These are phyloP conservation scores for Tenthredo livida DNA, from an alignment of 2,888 invertebrate species.

Conservation along the genomic window DNA sequence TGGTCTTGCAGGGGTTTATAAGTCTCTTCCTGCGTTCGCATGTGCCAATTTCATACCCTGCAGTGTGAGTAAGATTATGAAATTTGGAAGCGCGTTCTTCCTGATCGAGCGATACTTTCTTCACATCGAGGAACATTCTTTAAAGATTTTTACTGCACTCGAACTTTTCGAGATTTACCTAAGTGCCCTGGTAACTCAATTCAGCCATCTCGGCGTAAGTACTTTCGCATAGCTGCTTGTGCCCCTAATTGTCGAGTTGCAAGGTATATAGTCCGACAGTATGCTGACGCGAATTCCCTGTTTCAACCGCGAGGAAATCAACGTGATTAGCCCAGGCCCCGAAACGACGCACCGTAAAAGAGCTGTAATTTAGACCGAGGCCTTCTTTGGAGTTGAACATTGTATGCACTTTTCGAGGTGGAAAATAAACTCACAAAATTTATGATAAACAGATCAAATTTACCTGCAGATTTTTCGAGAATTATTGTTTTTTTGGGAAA, in stretches of 20 bases:
- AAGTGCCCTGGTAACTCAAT: background rate
- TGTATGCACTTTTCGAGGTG: background rate
- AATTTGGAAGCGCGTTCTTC: background rate
- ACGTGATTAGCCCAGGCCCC: background rate
- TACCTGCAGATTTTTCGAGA: background rate
- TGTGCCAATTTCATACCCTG: constrained; percentile 1
- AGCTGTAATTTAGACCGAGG: constrained; percentile 16
- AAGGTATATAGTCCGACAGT: background rate
- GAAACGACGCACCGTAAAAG: constrained; percentile 1
- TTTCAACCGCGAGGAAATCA: constrained; percentile 8
- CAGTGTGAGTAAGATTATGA: background rate
- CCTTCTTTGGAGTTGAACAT: background rate
- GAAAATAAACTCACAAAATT: background rate
- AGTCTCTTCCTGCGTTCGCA: background rate
- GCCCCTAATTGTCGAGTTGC: constrained; percentile 21
- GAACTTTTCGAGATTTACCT: background rate
- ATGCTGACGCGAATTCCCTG: background rate
- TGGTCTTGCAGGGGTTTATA: constrained; percentile 16
- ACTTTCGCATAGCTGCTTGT: background rate
- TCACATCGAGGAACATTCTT: background rate
- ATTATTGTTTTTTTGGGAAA: background rate
- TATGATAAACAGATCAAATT: background rate
- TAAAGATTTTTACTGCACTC: background rate
- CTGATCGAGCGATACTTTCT: background rate
- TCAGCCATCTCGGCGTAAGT: background rate